Conservation (phyloP, 2,797 vertebrate genomes). For the Clamator glandarius region DNA sequence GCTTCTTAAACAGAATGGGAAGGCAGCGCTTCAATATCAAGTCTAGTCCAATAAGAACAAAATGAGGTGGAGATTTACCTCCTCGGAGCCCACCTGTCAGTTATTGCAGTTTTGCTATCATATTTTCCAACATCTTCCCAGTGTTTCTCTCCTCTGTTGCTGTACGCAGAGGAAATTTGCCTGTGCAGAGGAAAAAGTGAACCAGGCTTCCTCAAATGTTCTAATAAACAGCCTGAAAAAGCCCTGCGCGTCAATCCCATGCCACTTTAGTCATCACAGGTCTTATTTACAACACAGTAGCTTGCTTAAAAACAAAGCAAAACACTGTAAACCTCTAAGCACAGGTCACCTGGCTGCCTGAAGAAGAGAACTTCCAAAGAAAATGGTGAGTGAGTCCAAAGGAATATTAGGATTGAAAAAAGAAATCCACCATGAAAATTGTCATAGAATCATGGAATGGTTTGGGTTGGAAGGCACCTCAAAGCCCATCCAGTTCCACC, state of each 20-base stretch:
- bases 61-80: neutral
- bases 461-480: too few relatives aligned
- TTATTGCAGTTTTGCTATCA: neutral
- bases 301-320: neutral
- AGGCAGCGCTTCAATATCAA: neutral
- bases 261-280: slow-evolving; percentile 17
- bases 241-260: neutral
- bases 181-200: slow-evolving; percentile 55
- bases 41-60: slow-evolving; percentile 2
- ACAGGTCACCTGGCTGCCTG: neutral
- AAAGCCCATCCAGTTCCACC: too few relatives aligned
- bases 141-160: slow-evolving; percentile 30
- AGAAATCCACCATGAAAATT: too few relatives aligned
- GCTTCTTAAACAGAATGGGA: neutral
- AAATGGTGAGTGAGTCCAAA: neutral
- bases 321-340: neutral
- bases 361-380: neutral
- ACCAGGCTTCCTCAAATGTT: slow-evolving; percentile 38
- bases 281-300: slow-evolving; percentile 7
- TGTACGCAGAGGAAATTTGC: slow-evolving; percentile 26
- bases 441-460: neutral
- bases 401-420: neutral
- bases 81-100: slow-evolving; percentile 27
- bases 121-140: slow-evolving; percentile 52
- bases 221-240: slow-evolving; percentile 40